Conservation (phyloP, 2,888 invertebrate species). For the Microctonus brassicae region DNA sequence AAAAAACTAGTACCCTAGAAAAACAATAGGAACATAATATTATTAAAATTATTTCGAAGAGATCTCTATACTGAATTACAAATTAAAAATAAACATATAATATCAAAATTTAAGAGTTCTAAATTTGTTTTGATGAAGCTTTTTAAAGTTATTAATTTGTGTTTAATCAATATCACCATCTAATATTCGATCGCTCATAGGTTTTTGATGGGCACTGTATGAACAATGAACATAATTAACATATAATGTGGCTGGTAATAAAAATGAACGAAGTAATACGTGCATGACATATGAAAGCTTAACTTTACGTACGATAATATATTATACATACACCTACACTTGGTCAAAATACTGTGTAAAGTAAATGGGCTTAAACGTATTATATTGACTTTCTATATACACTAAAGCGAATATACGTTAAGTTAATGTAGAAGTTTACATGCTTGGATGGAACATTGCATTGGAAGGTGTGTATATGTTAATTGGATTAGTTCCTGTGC, state of each 20-base stretch:
- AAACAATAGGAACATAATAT: no score
- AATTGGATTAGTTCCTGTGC: conserved; percentile 14
- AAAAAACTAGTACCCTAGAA: no score
- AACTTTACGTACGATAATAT: neutral
- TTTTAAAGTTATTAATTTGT: no score
- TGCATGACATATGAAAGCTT: neutral
- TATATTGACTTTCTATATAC: neutral
- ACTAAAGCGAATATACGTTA: neutral
- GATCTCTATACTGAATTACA: no score
- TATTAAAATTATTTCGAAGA: no score
- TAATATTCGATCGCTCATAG: no score
- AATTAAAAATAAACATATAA: no score
- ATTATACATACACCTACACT: neutral
- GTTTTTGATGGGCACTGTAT: no score
- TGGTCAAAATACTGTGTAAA: neutral
- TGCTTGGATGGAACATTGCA: neutral
- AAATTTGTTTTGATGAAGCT: no score
- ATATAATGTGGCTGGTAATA: neutral
- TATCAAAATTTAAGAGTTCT: no score
- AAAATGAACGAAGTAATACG: neutral
- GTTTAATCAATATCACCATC: no score
- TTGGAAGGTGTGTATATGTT: neutral
- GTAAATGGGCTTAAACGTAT: neutral
- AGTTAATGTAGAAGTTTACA: conserved; percentile 15
- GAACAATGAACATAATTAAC: no score